A percentile compares a stretch with the other conserved stretches of the same genome.
Conservation (phyloP, 2,113 vertebrate genomes). For the Todiramphus chloris region DNA sequence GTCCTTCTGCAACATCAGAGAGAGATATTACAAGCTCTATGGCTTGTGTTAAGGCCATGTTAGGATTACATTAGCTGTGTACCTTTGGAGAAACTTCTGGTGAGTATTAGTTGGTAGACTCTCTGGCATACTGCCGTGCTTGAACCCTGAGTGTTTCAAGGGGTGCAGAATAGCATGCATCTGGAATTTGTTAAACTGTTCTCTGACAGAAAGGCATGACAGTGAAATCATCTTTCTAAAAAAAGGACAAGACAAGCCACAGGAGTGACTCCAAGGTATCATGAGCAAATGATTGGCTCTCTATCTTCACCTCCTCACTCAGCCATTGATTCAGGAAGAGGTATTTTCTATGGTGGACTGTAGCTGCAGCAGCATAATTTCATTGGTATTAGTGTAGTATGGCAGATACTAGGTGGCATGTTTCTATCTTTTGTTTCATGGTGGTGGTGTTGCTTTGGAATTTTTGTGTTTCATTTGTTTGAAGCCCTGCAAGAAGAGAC, state of each 20-base stretch:
- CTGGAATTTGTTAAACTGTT: background rate
- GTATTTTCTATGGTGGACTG: background rate
- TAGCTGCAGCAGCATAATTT: background rate
- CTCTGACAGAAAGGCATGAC: background rate
- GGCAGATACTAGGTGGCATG: background rate
- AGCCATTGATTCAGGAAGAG: background rate
- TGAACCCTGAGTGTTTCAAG: background rate
- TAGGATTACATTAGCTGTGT: background rate
- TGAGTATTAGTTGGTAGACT: background rate
- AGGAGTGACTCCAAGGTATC: background rate
- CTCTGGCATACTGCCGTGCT: background rate
- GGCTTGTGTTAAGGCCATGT: background rate
- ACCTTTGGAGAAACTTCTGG: background rate
- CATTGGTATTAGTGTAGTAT: background rate
- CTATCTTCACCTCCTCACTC: background rate
- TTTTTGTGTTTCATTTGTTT: background rate
- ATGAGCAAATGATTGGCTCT: fast-evolving
- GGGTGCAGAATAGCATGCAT: background rate
- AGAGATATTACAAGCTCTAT: background rate
- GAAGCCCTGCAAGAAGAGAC: background rate
- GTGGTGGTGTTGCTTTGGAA: background rate
- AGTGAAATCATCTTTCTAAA: background rate
- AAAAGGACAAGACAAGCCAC: background rate
- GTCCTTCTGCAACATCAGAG: background rate
- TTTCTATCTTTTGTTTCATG: background rate